These are phyloP conservation scores for Plagodis dolabraria DNA, from an alignment of 2,888 invertebrate species.

Conservation along the genomic window DNA sequence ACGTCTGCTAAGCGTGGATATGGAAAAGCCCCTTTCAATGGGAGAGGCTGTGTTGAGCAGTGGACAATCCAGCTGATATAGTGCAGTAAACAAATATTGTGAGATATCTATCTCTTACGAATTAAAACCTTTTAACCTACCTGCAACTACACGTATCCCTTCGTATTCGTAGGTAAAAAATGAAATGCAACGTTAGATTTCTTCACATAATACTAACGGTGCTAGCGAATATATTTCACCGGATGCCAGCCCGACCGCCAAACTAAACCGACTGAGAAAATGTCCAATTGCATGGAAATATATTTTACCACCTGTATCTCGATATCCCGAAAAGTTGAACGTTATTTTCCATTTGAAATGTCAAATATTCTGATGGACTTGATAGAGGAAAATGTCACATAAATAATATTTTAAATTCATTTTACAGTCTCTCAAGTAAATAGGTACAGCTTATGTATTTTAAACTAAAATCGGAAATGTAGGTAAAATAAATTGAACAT, in stretches of 20 bases:
- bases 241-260: slow-evolving; percentile 17
- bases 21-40: too few species aligned
- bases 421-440: too few species aligned
- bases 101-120: too few species aligned
- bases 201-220: not conserved
- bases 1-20: too few species aligned
- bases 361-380: slow-evolving; percentile 7
- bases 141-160: not conserved
- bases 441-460: too few species aligned
- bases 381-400: slow-evolving; percentile 1
- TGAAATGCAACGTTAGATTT: not conserved
- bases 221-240: slow-evolving; percentile 17
- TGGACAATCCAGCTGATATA: too few species aligned
- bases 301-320: slow-evolving; percentile 24
- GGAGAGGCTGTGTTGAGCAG: too few species aligned
- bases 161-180: not conserved
- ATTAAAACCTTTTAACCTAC: not conserved
- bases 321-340: slow-evolving; percentile 16
- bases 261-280: slow-evolving; percentile 29
- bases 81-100: too few species aligned
- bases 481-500: too few species aligned
- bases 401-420: too few species aligned
- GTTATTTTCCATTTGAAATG: slow-evolving; percentile 16
- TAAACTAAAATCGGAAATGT: too few species aligned
- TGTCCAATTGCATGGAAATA: slow-evolving; percentile 28